Conservation (phyloP, 2,888 invertebrate genomes). For the Ephialtes manifestator region DNA sequence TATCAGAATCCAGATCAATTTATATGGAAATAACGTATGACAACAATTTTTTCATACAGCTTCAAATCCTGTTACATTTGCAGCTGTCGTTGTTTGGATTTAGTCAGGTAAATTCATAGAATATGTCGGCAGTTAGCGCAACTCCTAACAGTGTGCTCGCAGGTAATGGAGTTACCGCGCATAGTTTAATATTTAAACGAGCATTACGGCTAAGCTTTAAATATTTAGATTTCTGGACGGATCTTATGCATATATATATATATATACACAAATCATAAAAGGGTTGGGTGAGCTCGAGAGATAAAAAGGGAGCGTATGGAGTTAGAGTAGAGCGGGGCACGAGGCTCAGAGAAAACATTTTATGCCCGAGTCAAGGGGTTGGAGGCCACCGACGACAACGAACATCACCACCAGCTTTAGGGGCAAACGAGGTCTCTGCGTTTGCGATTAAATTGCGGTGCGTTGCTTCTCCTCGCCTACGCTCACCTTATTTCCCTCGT, state of each 20-base stretch:
- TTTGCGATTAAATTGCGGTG: slow-evolving; percentile 67
- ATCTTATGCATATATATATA: slow-evolving; percentile 33
- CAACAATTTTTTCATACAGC: not conserved
- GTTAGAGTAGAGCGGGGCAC: slow-evolving; percentile 7
- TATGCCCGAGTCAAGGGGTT: slow-evolving; percentile 7
- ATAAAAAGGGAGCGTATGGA: not conserved
- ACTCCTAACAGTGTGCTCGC: not conserved
- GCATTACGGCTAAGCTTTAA: slow-evolving; percentile 61
- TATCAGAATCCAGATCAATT: too few species aligned
- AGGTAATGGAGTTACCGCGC: not conserved
- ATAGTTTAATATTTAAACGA: slow-evolving; percentile 74
- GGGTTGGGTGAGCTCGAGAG: not conserved
- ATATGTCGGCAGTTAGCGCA: not conserved
- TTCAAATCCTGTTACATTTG: not conserved
- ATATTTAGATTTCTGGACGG: slow-evolving; percentile 72
- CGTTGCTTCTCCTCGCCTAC: slow-evolving; percentile 51
- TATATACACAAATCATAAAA: slow-evolving; percentile 9
- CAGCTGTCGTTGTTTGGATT: not conserved
- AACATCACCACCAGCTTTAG: not conserved
- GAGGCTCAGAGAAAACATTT: slow-evolving; percentile 27
- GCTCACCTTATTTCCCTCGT: slow-evolving; percentile 63
- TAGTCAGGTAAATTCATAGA: not conserved
- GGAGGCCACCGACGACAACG: slow-evolving; percentile 10
- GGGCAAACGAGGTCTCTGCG: slow-evolving; percentile 25
- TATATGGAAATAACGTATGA: not conserved